Evolutionary conservation across 2,113 vertebrate genomes (phyloP), one percentile per base, ranked within the genome.

Genomic region (Neogobius melanostomus): DNA sequence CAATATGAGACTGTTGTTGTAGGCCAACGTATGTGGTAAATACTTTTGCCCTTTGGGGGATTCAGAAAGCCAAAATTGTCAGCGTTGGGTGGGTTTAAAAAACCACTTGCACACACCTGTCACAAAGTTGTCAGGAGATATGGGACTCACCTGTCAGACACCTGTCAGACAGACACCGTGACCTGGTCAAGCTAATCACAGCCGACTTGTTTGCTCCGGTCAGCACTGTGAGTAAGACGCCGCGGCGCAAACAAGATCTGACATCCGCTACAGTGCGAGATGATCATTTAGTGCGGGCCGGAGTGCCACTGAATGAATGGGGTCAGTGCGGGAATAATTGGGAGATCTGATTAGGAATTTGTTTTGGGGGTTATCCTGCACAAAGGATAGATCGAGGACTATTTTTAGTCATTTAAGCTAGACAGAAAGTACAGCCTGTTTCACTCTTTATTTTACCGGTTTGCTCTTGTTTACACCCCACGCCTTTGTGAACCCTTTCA

Each of bases 181-280:
- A 83, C 88, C 84, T 21, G 82, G 87, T 89, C 88, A 88, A 85
- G 77, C 76, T 90, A 87, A 90, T 91, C 77, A 72, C 75, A 75
- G 72, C 71, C 76, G 79, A 85, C 79, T 16, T 85, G 85, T 90
- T 90, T 84, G 70, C 79, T 82, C 69, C 74, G 75, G 83, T 87
- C 78, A 86, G 82, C 82, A 83, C 69, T 70, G 49, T 46, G 28
- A 68, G 76, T 68, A 48, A 76, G 70, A 68, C 42, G 64, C 57
- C 72, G 71, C 63, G 0, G 61, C 69, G 11, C 66, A 49, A 57
- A 28, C 72, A 72, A 14, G 52, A 45, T 43, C 12, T 47, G 70
- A 80, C 72, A 82, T 76, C 76, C 65, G 54, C 69, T 78, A 52
- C 28, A 77, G 57, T 69, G 49, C 15, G 64, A 81, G 70, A 60